phyloP scores from a whole-genome alignment of 1,140 invertebrate species.

The Sycophila sp. region DNA sequence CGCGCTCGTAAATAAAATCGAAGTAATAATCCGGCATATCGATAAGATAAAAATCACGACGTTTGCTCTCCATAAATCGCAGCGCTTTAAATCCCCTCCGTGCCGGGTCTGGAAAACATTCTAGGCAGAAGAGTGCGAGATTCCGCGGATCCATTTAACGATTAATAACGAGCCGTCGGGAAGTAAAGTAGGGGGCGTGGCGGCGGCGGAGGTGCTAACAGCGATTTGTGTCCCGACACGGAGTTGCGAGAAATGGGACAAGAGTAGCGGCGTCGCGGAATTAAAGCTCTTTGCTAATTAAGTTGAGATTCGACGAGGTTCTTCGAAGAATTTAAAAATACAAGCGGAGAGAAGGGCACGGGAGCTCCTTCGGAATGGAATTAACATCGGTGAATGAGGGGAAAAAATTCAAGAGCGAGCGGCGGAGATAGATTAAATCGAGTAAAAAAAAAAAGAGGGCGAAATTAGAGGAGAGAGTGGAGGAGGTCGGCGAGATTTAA shows the following conservation, averaged over 20 bases:
- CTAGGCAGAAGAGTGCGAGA: background rate
- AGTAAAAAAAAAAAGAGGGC: background rate
- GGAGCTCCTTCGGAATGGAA: background rate
- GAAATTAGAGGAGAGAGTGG: background rate
- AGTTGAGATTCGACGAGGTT: constrained; percentile 19
- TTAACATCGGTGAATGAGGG: background rate
- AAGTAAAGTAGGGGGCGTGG: background rate
- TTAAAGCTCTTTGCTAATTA: constrained; percentile 28
- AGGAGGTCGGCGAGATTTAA: background rate
- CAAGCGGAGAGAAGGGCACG: background rate
- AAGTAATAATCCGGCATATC: background rate
- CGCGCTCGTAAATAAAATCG: background rate
- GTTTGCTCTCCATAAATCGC: background rate
- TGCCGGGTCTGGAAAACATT: background rate
- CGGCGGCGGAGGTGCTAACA: constrained; percentile 4
- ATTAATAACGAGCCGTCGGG: background rate
- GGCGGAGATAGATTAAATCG: background rate
- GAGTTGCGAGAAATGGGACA: constrained; percentile 11
- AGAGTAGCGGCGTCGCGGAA: constrained; percentile 16
- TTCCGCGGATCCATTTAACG: background rate
- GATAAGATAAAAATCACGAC: background rate
- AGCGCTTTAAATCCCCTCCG: background rate
- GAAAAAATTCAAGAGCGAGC: constrained; percentile 33
- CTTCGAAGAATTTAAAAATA: constrained; percentile 21
- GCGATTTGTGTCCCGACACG: background rate